Percentiles rank a stretch among this genome's conserved stretches.
Evolutionary conservation across 2,888 invertebrate genomes (phyloP).

Genomic region (Mythimna ferrago): DNA sequence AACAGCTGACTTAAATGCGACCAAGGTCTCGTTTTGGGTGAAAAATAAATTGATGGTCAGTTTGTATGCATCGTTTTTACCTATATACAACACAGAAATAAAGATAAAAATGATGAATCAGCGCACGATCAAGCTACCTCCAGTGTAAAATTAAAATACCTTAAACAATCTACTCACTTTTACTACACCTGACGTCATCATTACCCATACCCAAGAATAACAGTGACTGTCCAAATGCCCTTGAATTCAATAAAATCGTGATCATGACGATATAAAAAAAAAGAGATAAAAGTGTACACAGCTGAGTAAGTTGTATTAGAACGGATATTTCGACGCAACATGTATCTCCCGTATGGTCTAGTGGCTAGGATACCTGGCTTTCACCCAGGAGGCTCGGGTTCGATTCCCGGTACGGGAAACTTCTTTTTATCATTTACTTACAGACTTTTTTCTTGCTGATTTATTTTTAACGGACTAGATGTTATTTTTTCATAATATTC

Average conservation of each 20-base stretch:
- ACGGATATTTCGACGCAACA: fast-evolving
- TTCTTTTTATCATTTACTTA: conserved; percentile 19
- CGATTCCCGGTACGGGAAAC: conserved; percentile 93
- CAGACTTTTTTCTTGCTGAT: too few relatives aligned
- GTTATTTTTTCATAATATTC: too few relatives aligned
- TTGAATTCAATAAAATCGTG: conserved; percentile 6
- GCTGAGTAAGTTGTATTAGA: neutral
- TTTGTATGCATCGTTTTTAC: too few relatives aligned
- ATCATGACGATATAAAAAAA: neutral
- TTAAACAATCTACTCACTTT: neutral
- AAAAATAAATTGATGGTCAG: too few relatives aligned
- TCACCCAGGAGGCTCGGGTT: conserved; percentile 94
- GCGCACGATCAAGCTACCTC: too few relatives aligned
- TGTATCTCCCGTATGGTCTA: conserved; percentile 91
- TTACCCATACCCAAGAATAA: neutral
- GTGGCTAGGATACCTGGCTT: conserved; percentile 94
- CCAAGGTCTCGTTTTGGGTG: too few relatives aligned
- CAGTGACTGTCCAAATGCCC: neutral
- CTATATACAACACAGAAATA: too few relatives aligned
- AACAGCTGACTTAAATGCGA: too few relatives aligned
- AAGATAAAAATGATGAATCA: too few relatives aligned
- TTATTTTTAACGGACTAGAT: too few relatives aligned
- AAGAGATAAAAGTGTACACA: conserved; percentile 6
- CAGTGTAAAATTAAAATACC: neutral
- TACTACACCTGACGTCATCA: conserved; percentile 29